phyloP scores from a whole-genome alignment of 2,888 invertebrate genomes.

The Phymatocera aterrima region DNA sequence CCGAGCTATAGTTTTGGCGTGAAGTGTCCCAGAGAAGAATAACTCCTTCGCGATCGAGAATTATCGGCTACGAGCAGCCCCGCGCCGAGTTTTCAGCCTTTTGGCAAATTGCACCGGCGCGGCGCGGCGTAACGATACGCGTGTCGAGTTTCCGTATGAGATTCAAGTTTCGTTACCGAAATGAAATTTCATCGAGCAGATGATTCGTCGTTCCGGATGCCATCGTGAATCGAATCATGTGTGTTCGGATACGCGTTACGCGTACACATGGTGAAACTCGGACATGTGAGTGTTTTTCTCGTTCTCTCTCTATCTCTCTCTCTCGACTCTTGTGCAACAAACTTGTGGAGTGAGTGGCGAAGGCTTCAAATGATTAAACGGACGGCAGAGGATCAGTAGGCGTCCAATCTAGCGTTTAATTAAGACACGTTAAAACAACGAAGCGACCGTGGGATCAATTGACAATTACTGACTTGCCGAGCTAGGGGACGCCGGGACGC shows the following conservation, averaged over 20 bases:
- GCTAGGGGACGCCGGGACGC: slow-evolving; percentile 46
- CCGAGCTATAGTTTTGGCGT: too few species aligned
- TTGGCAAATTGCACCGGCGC: too few species aligned
- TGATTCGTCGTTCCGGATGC: too few species aligned
- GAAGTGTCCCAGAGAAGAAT: background rate
- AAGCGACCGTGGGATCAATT: slow-evolving; percentile 53
- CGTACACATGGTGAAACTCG: too few species aligned
- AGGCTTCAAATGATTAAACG: slow-evolving; percentile 54
- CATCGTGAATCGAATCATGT: too few species aligned
- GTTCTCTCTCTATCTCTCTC: background rate
- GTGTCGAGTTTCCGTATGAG: background rate
- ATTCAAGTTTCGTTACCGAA: too few species aligned
- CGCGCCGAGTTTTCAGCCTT: too few species aligned
- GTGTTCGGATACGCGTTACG: too few species aligned
- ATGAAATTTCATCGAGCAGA: too few species aligned
- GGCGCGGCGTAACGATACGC: too few species aligned
- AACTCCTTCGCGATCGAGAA: background rate
- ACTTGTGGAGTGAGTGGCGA: slow-evolving; percentile 25
- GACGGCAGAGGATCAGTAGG: slow-evolving; percentile 52
- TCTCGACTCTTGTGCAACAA: slow-evolving; percentile 25
- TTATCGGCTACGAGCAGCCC: background rate
- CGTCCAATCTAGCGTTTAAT: slow-evolving; percentile 58
- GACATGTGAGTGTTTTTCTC: background rate
- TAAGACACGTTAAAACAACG: slow-evolving; percentile 54
- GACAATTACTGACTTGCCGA: slow-evolving; percentile 55